These are phyloP conservation scores for Diplazon laetatorius DNA, from an alignment of 2,888 invertebrate genomes.

Conservation along the genomic window DNA sequence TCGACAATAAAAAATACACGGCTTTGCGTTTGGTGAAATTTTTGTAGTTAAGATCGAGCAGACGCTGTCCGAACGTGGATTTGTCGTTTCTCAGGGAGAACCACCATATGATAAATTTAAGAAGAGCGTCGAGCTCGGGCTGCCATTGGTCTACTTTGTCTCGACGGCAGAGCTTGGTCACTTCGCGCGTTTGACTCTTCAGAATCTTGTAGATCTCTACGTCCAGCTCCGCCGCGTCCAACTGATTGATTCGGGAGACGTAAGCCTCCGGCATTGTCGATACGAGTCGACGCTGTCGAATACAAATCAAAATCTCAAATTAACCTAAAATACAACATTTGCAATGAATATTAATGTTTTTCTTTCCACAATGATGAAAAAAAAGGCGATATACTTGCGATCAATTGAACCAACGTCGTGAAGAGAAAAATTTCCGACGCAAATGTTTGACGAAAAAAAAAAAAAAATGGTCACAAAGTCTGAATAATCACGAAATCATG, in stretches of 20 bases:
- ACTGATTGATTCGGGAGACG: constrained; percentile 83
- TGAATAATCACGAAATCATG: background rate
- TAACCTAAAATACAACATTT: background rate
- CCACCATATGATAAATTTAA: constrained; percentile 88
- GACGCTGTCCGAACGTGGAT: constrained; percentile 92
- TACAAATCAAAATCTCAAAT: constrained; percentile 31
- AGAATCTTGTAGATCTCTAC: constrained; percentile 90
- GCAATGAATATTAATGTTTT: background rate
- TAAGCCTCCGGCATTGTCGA: constrained; percentile 72
- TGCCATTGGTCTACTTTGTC: constrained; percentile 81
- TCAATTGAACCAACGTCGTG: background rate
- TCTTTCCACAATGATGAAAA: too few relatives aligned
- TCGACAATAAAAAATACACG: constrained; percentile 85
- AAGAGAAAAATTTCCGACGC: background rate
- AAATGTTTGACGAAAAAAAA: background rate
- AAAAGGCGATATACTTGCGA: background rate
- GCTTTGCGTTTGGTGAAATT: constrained; percentile 85
- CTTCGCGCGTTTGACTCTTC: constrained; percentile 86
- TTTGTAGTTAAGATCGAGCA: constrained; percentile 90
- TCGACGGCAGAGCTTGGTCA: constrained; percentile 86
- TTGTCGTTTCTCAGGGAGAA: constrained; percentile 87
- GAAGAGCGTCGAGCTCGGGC: constrained; percentile 88
- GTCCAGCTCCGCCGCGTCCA: constrained; percentile 92
- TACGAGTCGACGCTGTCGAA: background rate
- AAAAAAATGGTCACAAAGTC: background rate